phyloP scores from a whole-genome alignment of 2,113 vertebrate genomes.

The Chloropsis cyanopogon region DNA sequence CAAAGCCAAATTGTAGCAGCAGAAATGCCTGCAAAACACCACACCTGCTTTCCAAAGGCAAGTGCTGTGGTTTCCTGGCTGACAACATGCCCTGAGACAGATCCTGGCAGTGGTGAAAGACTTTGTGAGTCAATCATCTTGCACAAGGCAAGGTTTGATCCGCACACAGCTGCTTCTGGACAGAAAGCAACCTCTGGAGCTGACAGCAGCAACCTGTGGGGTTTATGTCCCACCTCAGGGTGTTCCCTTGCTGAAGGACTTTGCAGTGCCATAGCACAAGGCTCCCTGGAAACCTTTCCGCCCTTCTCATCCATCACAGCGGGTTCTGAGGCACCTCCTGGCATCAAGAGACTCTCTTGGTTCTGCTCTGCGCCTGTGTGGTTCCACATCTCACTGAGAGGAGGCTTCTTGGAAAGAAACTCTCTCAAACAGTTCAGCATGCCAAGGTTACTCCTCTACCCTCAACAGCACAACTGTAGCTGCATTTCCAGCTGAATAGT shows the following conservation, averaged over 20 bases:
- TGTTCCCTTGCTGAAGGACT: background rate
- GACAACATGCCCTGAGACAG: background rate
- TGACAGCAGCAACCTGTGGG: background rate
- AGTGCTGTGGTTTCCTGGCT: background rate
- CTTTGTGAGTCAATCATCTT: background rate
- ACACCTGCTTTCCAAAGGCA: background rate
- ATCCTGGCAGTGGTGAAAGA: background rate
- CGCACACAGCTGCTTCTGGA: background rate
- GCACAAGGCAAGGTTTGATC: background rate
- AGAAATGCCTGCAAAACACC: background rate
- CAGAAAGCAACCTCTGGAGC: background rate
- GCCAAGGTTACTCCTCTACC: background rate
- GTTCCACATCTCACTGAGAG: background rate
- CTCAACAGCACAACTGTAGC: background rate
- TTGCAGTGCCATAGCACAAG: background rate
- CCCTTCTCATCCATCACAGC: background rate
- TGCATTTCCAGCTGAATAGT: background rate
- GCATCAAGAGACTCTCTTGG: background rate
- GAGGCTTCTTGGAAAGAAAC: background rate
- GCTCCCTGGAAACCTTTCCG: background rate
- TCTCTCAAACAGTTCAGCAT: background rate
- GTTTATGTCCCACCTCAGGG: background rate
- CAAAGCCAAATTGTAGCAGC: background rate
- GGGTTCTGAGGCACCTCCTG: background rate
- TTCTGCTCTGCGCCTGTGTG: background rate